phyloP scores from a whole-genome alignment of 1,140 invertebrate species.

The Dendroctonus ponderosae region DNA sequence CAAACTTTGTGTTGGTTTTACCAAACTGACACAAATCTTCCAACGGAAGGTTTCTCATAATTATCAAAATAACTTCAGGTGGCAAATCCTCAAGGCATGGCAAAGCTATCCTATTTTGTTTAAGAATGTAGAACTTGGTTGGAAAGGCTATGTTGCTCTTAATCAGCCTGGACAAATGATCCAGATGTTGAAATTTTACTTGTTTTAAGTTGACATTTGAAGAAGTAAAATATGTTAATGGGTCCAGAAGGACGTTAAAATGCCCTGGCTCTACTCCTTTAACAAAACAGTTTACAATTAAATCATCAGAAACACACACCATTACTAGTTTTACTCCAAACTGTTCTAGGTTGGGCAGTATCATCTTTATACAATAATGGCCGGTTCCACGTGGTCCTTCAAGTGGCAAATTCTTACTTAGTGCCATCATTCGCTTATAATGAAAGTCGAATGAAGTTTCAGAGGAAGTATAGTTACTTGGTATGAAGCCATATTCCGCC shows the following conservation, averaged over 20 bases:
- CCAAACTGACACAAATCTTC: slow-evolving; percentile 19
- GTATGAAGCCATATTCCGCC: slow-evolving; percentile 46
- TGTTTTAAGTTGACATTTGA: slow-evolving; percentile 34
- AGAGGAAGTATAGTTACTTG: slow-evolving; percentile 27
- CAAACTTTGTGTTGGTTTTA: slow-evolving; percentile 14
- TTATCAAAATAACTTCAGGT: slow-evolving; percentile 40
- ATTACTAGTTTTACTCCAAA: slow-evolving; percentile 35
- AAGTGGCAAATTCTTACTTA: slow-evolving; percentile 19
- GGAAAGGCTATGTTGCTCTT: slow-evolving; percentile 43
- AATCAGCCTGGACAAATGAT: slow-evolving; percentile 40
- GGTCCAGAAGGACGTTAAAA: slow-evolving; percentile 41
- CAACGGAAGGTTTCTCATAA: slow-evolving; percentile 27
- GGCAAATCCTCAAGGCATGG: slow-evolving; percentile 43
- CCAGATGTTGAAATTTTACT: slow-evolving; percentile 41
- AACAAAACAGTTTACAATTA: slow-evolving; percentile 43
- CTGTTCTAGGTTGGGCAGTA: slow-evolving; percentile 28
- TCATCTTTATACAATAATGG: slow-evolving; percentile 35
- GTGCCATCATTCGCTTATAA: slow-evolving; percentile 33
- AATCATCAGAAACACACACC: slow-evolving; percentile 41
- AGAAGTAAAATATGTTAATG: slow-evolving; percentile 42
- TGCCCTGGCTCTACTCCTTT: slow-evolving; percentile 28
- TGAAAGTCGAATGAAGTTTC: slow-evolving; percentile 37
- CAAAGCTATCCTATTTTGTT: slow-evolving; percentile 24
- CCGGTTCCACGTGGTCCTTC: slow-evolving; percentile 34
- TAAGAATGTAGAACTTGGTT: slow-evolving; percentile 41